Evolutionary conservation across 2,888 invertebrate genomes (phyloP), one percentile per base, ranked within the genome.

Genomic region (Acronicta alni): DNA sequence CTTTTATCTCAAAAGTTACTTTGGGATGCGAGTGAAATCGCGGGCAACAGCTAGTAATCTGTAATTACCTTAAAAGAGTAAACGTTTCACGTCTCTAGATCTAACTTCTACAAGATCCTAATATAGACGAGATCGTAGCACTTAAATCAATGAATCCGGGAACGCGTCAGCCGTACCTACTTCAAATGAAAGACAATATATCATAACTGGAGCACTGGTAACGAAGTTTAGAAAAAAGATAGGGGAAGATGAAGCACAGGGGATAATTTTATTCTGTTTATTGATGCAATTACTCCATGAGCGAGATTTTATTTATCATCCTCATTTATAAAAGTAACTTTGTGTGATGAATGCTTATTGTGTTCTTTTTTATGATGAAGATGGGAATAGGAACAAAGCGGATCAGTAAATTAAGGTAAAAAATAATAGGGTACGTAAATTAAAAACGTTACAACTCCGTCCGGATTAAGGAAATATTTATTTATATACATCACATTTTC

Each of bases 221-320:
- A 75, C 61, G 61, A 70, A 70, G 52, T 67, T 63, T 52, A 51
- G 44, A 57, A 69, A 62, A 77, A 67, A 59, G 39, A 64, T 49
- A 46, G 43, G 53, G 48, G 44, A 46, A 65, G 46, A 67, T 30
- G 68, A 58, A 55, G 53, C 53, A 48, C 49, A 26, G 55, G 42
- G n/a, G 52, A 59, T 52, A 58, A 71, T 67, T 68, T 60, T 62
- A 70, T 74, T 79, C 51, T 57, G 49, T 72, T 73, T 74, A 79
- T 72, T 80, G 67, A 71, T 75, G 57, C 66, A 72, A 81, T 81
- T 77, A 77, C 57, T 52, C 54, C 61, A 51, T 45, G 61, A 65
- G 59, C 57, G 67, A 66, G 53, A 73, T 76, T 76, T 72, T 69
- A 71, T 81, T 75, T 72, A 71, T 65, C 65, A 56, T 75, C 51